phyloP scores from a whole-genome alignment of 2,113 vertebrate species.

The Ictidomys tridecemlineatus region DNA sequence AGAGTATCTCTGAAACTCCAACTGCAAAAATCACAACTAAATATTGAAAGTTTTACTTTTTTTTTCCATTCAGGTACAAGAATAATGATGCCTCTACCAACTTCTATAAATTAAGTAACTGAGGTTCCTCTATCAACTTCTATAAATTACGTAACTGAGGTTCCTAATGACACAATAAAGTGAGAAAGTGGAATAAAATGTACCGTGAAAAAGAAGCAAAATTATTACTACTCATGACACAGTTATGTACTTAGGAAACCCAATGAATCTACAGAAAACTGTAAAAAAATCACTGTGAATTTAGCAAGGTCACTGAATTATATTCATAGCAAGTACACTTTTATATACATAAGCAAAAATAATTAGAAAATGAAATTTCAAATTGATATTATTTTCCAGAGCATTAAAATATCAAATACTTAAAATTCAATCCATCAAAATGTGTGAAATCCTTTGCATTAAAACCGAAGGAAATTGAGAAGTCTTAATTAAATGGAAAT shows the following conservation, averaged over 20 bases:
- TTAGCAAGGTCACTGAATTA: background rate
- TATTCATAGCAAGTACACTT: background rate
- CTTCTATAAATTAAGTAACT: slow-evolving; percentile 1
- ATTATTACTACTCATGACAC: background rate
- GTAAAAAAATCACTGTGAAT: background rate
- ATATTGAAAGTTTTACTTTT: background rate
- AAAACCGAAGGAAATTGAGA: background rate
- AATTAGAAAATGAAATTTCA: slow-evolving; percentile 19
- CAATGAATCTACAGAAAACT: background rate
- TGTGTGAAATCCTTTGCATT: background rate
- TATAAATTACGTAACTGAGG: background rate
- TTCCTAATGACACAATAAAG: background rate
- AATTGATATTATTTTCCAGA: background rate
- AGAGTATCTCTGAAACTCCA: background rate
- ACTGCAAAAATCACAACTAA: background rate
- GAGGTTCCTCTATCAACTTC: background rate
- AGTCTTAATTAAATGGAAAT: background rate
- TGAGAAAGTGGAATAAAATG: background rate
- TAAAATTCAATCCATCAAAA: slow-evolving; percentile 29
- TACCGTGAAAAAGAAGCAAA: background rate
- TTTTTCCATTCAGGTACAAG: background rate
- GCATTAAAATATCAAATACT: background rate
- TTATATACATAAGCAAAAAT: background rate
- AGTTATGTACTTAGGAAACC: background rate
- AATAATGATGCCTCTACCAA: background rate